A percentile compares a stretch with the other conserved stretches of the same genome.
Conservation (phyloP, 2,888 invertebrate species). For the Sphecodes monilicornis region DNA sequence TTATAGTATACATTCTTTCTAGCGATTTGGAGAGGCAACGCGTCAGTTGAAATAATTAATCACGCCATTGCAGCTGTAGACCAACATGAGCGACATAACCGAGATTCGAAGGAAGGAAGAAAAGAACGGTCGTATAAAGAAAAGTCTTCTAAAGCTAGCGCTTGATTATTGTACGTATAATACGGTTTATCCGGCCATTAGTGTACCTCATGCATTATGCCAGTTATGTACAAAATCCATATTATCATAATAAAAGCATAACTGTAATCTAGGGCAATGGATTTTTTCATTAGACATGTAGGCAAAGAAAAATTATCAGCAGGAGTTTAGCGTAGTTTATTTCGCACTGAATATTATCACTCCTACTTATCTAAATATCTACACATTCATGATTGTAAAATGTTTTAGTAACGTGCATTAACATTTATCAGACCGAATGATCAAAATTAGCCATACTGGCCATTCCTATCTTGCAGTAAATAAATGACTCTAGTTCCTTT, state of each 20-base stretch:
- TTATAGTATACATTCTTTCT: constrained; percentile 69
- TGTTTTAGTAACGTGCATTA: too few relatives aligned
- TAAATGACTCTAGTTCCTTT: too few relatives aligned
- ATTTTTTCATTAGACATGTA: constrained; percentile 75
- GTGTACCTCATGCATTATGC: constrained; percentile 64
- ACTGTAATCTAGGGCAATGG: constrained; percentile 61
- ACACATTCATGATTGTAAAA: too few relatives aligned
- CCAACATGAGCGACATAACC: constrained; percentile 29
- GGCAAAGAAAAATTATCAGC: constrained; percentile 71
- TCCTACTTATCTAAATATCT: too few relatives aligned
- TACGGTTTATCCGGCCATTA: constrained; percentile 72
- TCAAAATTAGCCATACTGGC: too few relatives aligned
- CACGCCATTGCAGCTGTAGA: constrained; percentile 72
- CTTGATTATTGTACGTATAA: constrained; percentile 66
- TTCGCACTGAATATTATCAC: background rate
- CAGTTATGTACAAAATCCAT: constrained; percentile 53
- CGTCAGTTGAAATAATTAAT: constrained; percentile 70
- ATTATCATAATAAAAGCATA: constrained; percentile 71
- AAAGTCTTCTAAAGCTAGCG: constrained; percentile 48
- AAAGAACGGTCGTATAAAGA: constrained; percentile 20
- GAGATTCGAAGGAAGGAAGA: constrained; percentile 37
- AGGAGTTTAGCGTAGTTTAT: background rate
- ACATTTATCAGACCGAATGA: too few relatives aligned
- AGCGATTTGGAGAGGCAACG: constrained; percentile 52
- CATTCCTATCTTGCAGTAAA: too few relatives aligned